Percentiles rank a stretch among this genome's conserved stretches.
Evolutionary conservation across 2,888 invertebrate genomes (phyloP).

Genomic region (Meandrusa payeni): DNA sequence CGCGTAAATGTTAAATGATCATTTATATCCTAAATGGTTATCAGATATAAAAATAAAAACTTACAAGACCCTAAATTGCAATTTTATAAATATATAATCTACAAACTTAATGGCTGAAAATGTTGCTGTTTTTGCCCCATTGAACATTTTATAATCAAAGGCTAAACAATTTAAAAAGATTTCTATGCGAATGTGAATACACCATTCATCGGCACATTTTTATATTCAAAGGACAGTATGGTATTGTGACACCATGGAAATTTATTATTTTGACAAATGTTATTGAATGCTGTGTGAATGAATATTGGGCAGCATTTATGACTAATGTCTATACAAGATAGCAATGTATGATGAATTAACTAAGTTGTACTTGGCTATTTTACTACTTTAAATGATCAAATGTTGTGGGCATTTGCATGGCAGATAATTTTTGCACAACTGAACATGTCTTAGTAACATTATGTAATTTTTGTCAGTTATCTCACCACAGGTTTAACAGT

Average conservation of each 20-base stretch:
- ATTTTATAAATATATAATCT: slow-evolving; percentile 33
- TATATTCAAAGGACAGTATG: slow-evolving; percentile 8
- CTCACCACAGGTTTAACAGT: slow-evolving; percentile 14
- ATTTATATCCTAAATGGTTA: slow-evolving; percentile 48
- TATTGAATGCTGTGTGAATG: slow-evolving; percentile 1
- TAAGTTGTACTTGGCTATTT: slow-evolving; percentile 21
- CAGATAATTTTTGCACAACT: not conserved
- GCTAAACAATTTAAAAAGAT: slow-evolving; percentile 4
- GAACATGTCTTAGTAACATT: slow-evolving; percentile 7
- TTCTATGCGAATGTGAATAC: slow-evolving; percentile 6
- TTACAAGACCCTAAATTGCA: slow-evolving; percentile 46
- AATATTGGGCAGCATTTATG: slow-evolving; percentile 16
- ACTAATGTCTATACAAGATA: slow-evolving; percentile 19
- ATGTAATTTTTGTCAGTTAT: slow-evolving; percentile 14
- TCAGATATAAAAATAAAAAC: slow-evolving; percentile 74
- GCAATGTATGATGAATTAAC: slow-evolving; percentile 17
- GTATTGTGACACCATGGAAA: slow-evolving; percentile 2
- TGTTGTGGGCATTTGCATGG: slow-evolving; percentile 5
- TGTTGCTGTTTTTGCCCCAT: slow-evolving; percentile 26
- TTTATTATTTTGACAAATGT: slow-evolving; percentile 3
- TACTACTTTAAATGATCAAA: slow-evolving; percentile 16
- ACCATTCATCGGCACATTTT: slow-evolving; percentile 1
- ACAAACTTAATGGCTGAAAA: slow-evolving; percentile 26
- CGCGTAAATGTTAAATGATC: slow-evolving; percentile 47
- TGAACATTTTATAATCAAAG: slow-evolving; percentile 11